Evolutionary conservation across 2,888 invertebrate genomes (phyloP).

Genomic region (Melipona bicolor): DNA sequence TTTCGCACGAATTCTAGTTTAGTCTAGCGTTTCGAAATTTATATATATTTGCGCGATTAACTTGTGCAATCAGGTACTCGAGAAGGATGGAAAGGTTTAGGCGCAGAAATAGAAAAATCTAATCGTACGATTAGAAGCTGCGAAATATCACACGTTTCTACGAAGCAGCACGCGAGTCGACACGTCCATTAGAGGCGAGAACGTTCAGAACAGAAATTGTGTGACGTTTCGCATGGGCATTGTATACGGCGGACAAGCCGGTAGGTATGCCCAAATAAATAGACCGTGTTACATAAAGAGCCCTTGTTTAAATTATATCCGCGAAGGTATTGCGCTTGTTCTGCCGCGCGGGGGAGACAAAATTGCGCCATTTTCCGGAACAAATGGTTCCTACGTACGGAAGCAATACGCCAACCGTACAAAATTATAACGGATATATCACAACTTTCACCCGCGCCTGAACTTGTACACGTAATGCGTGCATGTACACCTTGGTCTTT

Average conservation of each 20-base stretch:
- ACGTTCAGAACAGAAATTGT: slow-evolving; percentile 66
- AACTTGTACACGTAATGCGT: slow-evolving; percentile 33
- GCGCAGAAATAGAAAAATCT: slow-evolving; percentile 14
- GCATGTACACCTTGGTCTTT: slow-evolving; percentile 46
- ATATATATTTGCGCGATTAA: neutral
- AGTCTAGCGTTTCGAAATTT: neutral
- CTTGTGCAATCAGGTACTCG: neutral
- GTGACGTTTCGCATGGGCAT: slow-evolving; percentile 61
- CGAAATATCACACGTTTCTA: slow-evolving; percentile 57
- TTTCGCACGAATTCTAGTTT: neutral
- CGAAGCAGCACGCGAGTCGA: slow-evolving; percentile 36
- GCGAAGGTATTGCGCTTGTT: slow-evolving; percentile 70
- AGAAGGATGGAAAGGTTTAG: neutral
- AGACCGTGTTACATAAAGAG: slow-evolving; percentile 68
- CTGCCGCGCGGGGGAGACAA: slow-evolving; percentile 64
- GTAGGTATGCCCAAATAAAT: slow-evolving; percentile 66
- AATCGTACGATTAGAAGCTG: slow-evolving; percentile 15
- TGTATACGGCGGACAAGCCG: slow-evolving; percentile 56
- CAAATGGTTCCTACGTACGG: slow-evolving; percentile 71
- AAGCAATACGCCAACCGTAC: slow-evolving; percentile 70
- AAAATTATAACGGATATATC: slow-evolving; percentile 75
- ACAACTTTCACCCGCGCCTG: slow-evolving; percentile 67
- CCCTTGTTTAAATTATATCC: slow-evolving; percentile 68
- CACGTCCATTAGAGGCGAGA: slow-evolving; percentile 60
- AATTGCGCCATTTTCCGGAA: slow-evolving; percentile 76